Evolutionary conservation across 2,113 vertebrate genomes (phyloP), one percentile per base, ranked within the genome.

Genomic region (Amphilophus citrinellus): DNA sequence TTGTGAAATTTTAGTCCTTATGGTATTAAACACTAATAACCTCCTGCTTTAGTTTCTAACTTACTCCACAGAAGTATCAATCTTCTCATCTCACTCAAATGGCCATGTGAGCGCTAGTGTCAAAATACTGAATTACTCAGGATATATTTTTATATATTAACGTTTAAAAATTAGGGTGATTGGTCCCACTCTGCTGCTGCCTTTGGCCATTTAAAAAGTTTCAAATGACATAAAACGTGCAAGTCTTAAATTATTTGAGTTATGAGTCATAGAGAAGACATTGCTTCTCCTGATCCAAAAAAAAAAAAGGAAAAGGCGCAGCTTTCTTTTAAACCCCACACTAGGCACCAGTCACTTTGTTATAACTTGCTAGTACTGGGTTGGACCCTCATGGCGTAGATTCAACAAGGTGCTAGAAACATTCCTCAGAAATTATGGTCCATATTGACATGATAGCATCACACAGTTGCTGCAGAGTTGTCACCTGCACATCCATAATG

Each of bases 241-340:
- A 66, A 66, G 44, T 66, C 24, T 42, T 42, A 42, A 42, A 65
- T 42, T 24, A 65, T 65, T 42, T 65, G 62, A 65, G 37, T 24
- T 65, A 0, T 11, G n/a, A 65, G 37, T 2, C 62, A 15, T 65
- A 35, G 7, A 79, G 47, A 82, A 35, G 60, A 76, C 66, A 62
- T 76, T 24, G 42, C 62, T 35, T 53, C 7, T 73, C 17, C 37
- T 57, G 58, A 47, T 89, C 77, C 35, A 50, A 66, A 79, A 39
- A 24, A 24, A 24, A 66, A 79, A 47, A 17, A 68, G 35, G 61
- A 61, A 56, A 44, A 2, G 22, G 10, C 30, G 50, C 3, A 58
- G 27, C 18, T 18, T 77, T 77, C 6, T 59, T 76, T 24, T 39
- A 24, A 76, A 76, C 42, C 7, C 15, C 15, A 66, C 63, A 66